Percentiles rank a stretch among this genome's conserved stretches.
phyloP scores from a whole-genome alignment of 1,140 invertebrate genomes.

The Gryon sp. region DNA sequence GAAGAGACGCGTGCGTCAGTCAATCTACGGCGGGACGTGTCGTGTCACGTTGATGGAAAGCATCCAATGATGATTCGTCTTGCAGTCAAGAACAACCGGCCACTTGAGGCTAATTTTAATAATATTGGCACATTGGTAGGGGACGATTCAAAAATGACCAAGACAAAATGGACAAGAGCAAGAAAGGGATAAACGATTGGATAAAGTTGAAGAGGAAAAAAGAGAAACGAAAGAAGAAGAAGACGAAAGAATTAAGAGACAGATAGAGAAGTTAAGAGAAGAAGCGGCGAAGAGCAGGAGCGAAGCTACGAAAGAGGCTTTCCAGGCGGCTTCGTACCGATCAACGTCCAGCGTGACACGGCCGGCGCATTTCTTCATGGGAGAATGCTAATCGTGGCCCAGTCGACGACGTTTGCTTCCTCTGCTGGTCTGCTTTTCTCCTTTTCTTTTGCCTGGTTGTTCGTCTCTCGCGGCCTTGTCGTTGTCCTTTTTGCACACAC shows the following conservation, averaged over 20 bases:
- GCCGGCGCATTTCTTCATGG: constrained; percentile 74
- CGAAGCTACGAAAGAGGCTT: constrained; percentile 54
- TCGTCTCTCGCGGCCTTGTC: constrained; percentile 18
- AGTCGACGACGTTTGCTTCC: constrained; percentile 67
- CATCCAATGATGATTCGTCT: constrained; percentile 57
- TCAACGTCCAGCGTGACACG: constrained; percentile 72
- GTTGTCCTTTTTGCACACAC: constrained; percentile 26
- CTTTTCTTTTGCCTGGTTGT: constrained; percentile 19
- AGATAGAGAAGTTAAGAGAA: constrained; percentile 41
- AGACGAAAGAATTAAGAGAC: constrained; percentile 8
- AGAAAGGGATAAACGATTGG: too few relatives aligned
- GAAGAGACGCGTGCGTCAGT: constrained; percentile 59
- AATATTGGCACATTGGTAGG: constrained; percentile 62
- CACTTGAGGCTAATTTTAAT: constrained; percentile 66
- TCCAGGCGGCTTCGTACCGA: constrained; percentile 71
- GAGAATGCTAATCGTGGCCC: constrained; percentile 75
- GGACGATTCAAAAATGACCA: too few relatives aligned
- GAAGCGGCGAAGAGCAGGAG: constrained; percentile 38
- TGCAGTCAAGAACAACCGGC: constrained; percentile 22
- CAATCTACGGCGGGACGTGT: constrained; percentile 50
- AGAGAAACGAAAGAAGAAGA: constrained; percentile 9
- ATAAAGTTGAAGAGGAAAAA: too few relatives aligned
- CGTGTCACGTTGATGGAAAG: constrained; percentile 59
- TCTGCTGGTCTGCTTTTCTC: constrained; percentile 47
- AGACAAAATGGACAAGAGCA: too few relatives aligned